Evolutionary conservation across 2,888 invertebrate genomes (phyloP).

Genomic region (Molorchus minor): DNA sequence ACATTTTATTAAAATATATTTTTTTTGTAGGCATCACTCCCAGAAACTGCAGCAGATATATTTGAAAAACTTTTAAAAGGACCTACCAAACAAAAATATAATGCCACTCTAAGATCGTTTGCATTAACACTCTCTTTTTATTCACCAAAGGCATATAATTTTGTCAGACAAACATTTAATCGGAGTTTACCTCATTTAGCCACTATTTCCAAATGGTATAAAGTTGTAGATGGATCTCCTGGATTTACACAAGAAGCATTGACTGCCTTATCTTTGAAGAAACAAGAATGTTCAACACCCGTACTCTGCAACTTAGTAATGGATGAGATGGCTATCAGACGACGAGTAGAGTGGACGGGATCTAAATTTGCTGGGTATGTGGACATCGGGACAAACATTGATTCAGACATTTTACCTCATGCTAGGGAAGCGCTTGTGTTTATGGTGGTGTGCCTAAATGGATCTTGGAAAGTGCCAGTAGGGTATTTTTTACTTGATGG

Average conservation of each 20-base stretch:
- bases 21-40: constrained; percentile 28
- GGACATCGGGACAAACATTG: neutral
- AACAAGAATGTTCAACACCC: neutral
- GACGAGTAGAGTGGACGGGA: neutral
- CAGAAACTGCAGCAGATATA: constrained; percentile 14
- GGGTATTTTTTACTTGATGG: too few species aligned
- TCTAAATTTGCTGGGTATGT: neutral
- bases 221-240: constrained; percentile 13
- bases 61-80: constrained; percentile 28
- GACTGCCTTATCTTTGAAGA: neutral
- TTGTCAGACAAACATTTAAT: constrained; percentile 19
- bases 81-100: constrained; percentile 26
- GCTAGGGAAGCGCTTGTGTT: too few species aligned
- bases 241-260: constrained; percentile 19
- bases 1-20: constrained; percentile 1
- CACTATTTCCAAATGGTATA: constrained; percentile 24
- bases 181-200: constrained; percentile 18
- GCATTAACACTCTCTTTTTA: constrained; percentile 25
- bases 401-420: too few species aligned
- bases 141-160: constrained; percentile 30
- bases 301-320: constrained; percentile 16
- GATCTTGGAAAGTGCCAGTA: too few species aligned
- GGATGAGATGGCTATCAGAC: neutral
- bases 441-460: too few species aligned
- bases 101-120: constrained; percentile 23